Conservation (phyloP, 2,888 invertebrate genomes). For the Tryphoninae sp. region DNA sequence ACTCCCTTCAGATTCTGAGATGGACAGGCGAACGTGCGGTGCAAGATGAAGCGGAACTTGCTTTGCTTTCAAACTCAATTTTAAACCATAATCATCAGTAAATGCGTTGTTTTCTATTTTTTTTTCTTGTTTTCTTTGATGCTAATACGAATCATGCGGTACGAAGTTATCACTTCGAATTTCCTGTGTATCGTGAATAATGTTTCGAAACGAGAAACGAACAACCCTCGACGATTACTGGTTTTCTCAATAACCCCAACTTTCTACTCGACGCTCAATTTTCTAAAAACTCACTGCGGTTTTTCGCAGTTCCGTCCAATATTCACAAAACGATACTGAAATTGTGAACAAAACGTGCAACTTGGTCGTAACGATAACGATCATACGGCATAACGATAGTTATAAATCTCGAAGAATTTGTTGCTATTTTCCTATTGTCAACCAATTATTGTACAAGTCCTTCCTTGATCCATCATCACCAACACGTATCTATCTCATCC, state of each 20-base stretch:
- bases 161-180: conserved; percentile 4
- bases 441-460: neutral
- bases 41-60: conserved; percentile 6
- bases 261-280: no score
- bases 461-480: neutral
- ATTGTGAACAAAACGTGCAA: no score
- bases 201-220: no score
- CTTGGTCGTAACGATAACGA: no score
- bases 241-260: no score
- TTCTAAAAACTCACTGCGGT: no score
- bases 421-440: neutral
- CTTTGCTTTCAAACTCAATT: conserved; percentile 50
- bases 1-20: conserved; percentile 45
- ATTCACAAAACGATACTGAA: no score
- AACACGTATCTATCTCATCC: neutral
- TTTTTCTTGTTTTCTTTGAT: neutral
- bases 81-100: conserved; percentile 14
- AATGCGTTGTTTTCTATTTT: conserved; percentile 10
- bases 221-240: no score
- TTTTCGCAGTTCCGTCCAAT: no score
- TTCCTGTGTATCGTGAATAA: neutral
- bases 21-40: conserved; percentile 40
- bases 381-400: no score
- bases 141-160: neutral
- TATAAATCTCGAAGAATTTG: neutral